Conservation (phyloP, 2,888 invertebrate species). For the Tipula unca region DNA sequence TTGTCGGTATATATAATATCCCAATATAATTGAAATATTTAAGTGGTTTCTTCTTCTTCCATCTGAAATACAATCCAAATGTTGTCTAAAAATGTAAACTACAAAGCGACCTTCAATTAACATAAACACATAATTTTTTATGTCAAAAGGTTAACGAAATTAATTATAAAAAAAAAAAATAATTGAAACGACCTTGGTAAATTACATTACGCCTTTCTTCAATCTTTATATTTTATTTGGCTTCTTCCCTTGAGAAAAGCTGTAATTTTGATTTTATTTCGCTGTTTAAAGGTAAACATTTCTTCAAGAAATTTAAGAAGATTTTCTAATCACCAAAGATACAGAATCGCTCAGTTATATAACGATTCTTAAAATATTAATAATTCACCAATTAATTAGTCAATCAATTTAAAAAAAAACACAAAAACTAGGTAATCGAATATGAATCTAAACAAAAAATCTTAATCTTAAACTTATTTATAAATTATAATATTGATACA, state of each 20-base stretch:
- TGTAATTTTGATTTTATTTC: not conserved
- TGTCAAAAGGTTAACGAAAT: not conserved
- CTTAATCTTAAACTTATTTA: not conserved
- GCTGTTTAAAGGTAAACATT: not conserved
- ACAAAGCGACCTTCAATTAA: not conserved
- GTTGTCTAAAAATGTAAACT: too few relatives aligned
- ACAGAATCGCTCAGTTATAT: too few relatives aligned
- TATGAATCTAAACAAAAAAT: too few relatives aligned
- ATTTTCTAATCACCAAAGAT: not conserved
- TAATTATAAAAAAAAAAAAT: not conserved
- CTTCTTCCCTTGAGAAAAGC: not conserved
- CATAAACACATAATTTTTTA: not conserved
- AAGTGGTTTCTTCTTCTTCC: too few relatives aligned
- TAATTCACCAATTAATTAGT: not conserved
- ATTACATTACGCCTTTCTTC: not conserved
- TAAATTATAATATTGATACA: not conserved
- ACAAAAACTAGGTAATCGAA: not conserved
- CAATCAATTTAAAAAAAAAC: not conserved
- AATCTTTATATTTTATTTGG: not conserved
- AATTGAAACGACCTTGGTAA: not conserved
- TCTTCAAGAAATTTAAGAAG: not conserved
- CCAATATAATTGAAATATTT: too few relatives aligned
- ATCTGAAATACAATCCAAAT: too few relatives aligned
- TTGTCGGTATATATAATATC: too few relatives aligned
- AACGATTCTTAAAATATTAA: not conserved